phyloP scores from a whole-genome alignment of 2,113 vertebrate genomes.

The Oriolus oriolus region DNA sequence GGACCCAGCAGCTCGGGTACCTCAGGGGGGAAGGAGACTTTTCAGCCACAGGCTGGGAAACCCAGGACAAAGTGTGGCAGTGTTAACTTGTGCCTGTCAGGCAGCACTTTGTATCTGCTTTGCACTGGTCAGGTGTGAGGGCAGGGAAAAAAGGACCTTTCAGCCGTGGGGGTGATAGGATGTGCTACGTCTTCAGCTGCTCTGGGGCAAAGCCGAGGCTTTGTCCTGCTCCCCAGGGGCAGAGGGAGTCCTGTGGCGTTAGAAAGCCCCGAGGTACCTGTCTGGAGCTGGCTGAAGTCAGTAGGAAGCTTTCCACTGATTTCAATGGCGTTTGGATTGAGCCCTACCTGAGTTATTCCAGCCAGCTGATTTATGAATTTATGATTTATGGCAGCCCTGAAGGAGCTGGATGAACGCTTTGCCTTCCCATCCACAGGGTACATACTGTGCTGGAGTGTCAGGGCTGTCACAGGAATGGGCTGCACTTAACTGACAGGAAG shows the following conservation, averaged over 20 bases:
- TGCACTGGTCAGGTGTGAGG: neutral
- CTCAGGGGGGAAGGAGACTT: neutral
- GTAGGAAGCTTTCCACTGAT: neutral
- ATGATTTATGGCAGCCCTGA: neutral
- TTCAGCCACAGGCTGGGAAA: neutral
- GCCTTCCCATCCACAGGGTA: neutral
- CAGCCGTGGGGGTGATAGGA: neutral
- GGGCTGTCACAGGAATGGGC: neutral
- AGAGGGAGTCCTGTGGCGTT: neutral
- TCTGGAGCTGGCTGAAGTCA: neutral
- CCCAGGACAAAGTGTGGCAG: neutral
- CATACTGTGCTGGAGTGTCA: neutral
- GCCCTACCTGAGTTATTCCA: neutral
- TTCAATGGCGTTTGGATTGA: neutral
- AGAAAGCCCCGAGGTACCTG: neutral
- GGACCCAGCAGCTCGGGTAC: neutral
- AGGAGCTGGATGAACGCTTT: neutral
- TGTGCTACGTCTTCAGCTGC: neutral
- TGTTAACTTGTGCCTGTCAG: neutral
- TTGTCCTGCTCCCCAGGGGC: neutral
- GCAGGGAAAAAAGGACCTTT: neutral
- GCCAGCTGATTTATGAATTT: neutral
- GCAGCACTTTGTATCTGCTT: neutral
- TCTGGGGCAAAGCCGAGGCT: neutral
- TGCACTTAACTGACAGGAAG: neutral